Evolutionary conservation across 2,797 vertebrate species (phyloP), one percentile per base, ranked within the genome.

Genomic region (Manis pentadactyla): DNA sequence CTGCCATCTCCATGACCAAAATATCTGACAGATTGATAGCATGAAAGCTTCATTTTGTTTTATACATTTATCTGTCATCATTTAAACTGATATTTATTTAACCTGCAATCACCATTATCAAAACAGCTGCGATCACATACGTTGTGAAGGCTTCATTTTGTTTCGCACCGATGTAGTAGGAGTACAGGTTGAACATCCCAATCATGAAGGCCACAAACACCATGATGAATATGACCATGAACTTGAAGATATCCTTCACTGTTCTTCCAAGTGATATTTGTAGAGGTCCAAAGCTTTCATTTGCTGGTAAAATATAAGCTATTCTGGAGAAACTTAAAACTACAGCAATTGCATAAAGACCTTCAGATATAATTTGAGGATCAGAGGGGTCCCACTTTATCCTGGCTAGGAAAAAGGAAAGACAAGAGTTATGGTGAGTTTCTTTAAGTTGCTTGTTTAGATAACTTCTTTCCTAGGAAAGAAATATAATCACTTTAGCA

Each of bases 141-240:
- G 99, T 99, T 97, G 99, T 99, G 97, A 99, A 99, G 5, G 99
- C 99, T 90, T 99, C 99, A 0, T 99, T 99, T 98, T 99, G 99
- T 97, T 99, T 99, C 4, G 99, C 99, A 4, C 99, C 99, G 95
- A 99, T 98, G 97, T 99, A 99, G 97, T 99, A 99, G 11, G 99
- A 99, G 98, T 99, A 99, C 77, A 99, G 99, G 98, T 99, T 99
- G 98, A 99, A 99, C 99, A 99, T 99, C 97, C 99, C 99, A 49
- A 99, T 99, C 99, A 99, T 99, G 98, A 99, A 99, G 37, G 99
- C 99, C 98, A 99, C 98, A 97, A 99, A 99, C 86, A 99, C 99
- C 98, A 99, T 98, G 97, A 99, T 99, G 98, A 99, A 99, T 98
- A 99, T 99, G 97, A 99, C 99, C 99, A 99, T 99, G 98, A 99